Conservation (phyloP, 2,113 vertebrate species). For the Rhynchopsitta pachyrhyncha region DNA sequence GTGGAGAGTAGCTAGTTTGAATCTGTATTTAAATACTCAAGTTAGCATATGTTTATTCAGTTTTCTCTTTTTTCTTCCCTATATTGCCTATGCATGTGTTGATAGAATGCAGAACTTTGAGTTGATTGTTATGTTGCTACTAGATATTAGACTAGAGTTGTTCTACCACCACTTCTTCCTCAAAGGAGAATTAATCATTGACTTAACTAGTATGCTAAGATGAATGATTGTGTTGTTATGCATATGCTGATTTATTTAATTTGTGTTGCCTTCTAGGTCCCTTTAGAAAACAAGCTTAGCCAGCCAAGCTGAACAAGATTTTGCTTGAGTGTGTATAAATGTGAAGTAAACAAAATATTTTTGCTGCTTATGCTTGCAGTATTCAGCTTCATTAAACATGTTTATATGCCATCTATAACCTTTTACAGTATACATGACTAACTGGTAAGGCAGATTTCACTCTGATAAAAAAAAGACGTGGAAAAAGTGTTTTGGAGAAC, state of each 20-base stretch:
- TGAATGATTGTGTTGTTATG: slow-evolving; percentile 1
- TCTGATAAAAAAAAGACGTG: not conserved
- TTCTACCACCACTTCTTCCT: slow-evolving; percentile 4
- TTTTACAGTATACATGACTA: not conserved
- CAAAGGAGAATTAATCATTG: slow-evolving; percentile 40
- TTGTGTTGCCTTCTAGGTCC: slow-evolving; percentile 5
- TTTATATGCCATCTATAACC: not conserved
- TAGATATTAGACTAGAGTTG: not conserved
- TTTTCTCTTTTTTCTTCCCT: not conserved
- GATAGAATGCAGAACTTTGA: slow-evolving; percentile 9
- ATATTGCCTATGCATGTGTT: not conserved
- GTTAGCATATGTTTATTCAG: slow-evolving; percentile 5
- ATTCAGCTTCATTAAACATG: slow-evolving; percentile 40
- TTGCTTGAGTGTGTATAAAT: slow-evolving; percentile 44
- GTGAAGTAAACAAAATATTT: slow-evolving; percentile 44
- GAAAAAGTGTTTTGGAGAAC: not conserved
- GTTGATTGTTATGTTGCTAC: not conserved
- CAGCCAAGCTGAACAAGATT: slow-evolving; percentile 41
- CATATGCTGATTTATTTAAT: slow-evolving; percentile 28
- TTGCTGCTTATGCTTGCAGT: slow-evolving; percentile 11
- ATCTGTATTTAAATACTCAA: slow-evolving; percentile 9
- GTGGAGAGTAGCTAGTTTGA: not conserved
- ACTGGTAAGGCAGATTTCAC: not conserved
- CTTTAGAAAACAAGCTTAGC: slow-evolving; percentile 30
- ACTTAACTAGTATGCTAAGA: slow-evolving; percentile 18